phyloP scores from a whole-genome alignment of 2,888 invertebrate genomes.

The Macrosiphum euphorbiae region DNA sequence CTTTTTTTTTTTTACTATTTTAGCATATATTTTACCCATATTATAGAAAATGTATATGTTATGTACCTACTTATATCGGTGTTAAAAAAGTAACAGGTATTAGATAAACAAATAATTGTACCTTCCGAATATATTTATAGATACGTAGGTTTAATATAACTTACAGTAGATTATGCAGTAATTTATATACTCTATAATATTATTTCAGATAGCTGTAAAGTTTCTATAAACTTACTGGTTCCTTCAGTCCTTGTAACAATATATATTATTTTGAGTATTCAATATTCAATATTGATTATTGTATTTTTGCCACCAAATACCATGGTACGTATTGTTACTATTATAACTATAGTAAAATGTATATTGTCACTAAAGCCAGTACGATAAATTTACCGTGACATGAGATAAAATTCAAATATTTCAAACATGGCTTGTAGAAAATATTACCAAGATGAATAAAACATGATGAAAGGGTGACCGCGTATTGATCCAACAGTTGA shows the following conservation, averaged over 20 bases:
- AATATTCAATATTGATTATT: neutral
- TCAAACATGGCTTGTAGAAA: neutral
- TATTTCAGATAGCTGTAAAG: neutral
- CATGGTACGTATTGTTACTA: neutral
- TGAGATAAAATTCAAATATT: neutral
- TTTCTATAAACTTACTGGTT: neutral
- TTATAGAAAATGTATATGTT: too few species aligned
- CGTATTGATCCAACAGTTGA: slow-evolving; percentile 42
- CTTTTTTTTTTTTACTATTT: neutral
- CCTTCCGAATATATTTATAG: neutral
- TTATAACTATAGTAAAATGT: neutral
- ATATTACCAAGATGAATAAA: neutral
- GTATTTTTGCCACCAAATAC: neutral
- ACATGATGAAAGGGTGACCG: neutral
- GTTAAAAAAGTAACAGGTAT: too few species aligned
- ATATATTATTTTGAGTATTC: neutral
- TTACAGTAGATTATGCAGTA: neutral
- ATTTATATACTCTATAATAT: neutral
- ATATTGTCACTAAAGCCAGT: neutral
- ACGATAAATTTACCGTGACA: neutral
- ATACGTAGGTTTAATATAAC: neutral
- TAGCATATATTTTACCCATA: neutral
- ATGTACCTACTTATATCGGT: too few species aligned
- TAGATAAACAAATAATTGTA: neutral
- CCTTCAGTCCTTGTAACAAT: neutral